Percentiles rank a stretch among this genome's conserved stretches.
Evolutionary conservation across 2,113 vertebrate genomes (phyloP).

Genomic region (Propithecus coquereli): DNA sequence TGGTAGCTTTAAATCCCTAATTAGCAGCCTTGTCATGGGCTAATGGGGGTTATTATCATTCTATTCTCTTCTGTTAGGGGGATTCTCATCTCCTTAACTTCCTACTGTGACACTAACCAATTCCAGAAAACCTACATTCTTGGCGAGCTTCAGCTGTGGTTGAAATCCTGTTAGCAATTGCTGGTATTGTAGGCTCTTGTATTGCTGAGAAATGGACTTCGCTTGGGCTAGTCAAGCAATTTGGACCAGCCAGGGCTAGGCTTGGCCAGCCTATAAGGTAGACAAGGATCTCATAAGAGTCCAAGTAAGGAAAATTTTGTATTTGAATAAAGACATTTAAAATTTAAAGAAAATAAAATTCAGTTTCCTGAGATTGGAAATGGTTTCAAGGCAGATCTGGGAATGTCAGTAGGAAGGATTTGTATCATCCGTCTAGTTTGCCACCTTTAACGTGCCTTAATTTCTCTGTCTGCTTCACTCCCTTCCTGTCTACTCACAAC

Average conservation of each 20-base stretch:
- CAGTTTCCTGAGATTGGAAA: neutral
- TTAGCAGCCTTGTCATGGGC: neutral
- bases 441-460: neutral
- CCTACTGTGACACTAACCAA: neutral
- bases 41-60: neutral
- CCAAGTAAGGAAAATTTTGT: neutral
- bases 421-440: neutral
- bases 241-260: neutral
- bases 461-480: neutral
- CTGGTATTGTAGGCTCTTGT: neutral
- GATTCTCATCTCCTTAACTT: conserved; percentile 1
- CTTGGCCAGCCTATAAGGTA: neutral
- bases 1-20: conserved; percentile 8
- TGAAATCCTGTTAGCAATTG: conserved; percentile 14
- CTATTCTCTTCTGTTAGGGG: neutral
- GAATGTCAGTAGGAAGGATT: neutral
- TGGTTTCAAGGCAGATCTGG: neutral
- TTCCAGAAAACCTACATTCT: neutral
- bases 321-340: neutral
- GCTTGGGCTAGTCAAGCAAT: neutral
- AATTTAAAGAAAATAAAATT: neutral
- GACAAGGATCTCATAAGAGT: neutral
- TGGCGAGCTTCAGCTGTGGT: neutral
- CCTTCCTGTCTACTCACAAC: neutral
- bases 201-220: neutral